A percentile compares a stretch with the other conserved stretches of the same genome.
Evolutionary conservation across 1,140 invertebrate genomes (phyloP).

Genomic region (Halyomorpha halys): DNA sequence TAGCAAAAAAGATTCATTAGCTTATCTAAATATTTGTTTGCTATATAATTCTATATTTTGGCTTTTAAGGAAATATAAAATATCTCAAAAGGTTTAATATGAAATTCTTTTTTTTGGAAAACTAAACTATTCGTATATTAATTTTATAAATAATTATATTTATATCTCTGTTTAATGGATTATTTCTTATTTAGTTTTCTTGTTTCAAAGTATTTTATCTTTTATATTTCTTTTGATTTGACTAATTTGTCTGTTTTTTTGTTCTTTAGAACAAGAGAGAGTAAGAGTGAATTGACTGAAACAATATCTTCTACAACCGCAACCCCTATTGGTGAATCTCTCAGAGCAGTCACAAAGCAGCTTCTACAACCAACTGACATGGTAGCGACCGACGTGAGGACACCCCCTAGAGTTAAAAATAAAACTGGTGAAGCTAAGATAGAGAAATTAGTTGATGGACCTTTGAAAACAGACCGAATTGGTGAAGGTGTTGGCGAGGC

Average conservation of each 20-base stretch:
- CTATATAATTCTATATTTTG: no score
- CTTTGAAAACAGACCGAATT: slow-evolving; percentile 21
- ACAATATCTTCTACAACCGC: slow-evolving; percentile 26
- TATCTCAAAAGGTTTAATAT: no score
- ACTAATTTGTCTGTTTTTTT: neutral
- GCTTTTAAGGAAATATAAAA: no score
- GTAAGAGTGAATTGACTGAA: slow-evolving; percentile 27
- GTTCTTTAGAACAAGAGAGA: slow-evolving; percentile 27
- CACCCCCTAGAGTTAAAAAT: slow-evolving; percentile 47
- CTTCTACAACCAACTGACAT: slow-evolving; percentile 35
- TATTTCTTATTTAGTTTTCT: slow-evolving; percentile 9
- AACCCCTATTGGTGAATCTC: slow-evolving; percentile 39
- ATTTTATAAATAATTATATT: neutral
- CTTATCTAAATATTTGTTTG: no score
- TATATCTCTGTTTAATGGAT: neutral
- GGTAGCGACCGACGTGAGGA: slow-evolving; percentile 45
- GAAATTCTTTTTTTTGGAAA: no score
- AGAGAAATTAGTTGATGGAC: neutral
- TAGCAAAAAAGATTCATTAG: neutral
- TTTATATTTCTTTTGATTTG: no score
- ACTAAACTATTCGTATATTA: no score
- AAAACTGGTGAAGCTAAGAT: slow-evolving; percentile 18
- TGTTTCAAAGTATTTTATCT: neutral
- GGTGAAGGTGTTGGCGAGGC: slow-evolving; percentile 39
- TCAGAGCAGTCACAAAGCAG: slow-evolving; percentile 45